These are phyloP conservation scores for Athene cunicularia DNA, from an alignment of 2,113 vertebrate species.

Conservation along the genomic window DNA sequence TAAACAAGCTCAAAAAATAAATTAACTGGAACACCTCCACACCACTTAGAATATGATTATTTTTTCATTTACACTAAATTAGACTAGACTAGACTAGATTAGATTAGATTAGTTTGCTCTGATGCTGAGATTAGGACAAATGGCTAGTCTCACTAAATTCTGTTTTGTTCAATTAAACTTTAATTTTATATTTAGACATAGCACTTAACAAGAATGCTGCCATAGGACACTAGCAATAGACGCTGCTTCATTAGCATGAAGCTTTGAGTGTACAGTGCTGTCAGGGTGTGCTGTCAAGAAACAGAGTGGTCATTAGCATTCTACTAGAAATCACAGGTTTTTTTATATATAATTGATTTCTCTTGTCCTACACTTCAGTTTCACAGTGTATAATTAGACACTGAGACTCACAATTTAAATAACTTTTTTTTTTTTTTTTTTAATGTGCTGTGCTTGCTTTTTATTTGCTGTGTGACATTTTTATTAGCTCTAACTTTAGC, in stretches of 20 bases:
- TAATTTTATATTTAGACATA: background rate
- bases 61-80: background rate
- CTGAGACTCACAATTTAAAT: background rate
- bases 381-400: background rate
- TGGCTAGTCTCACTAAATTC: background rate
- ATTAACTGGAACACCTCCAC: background rate
- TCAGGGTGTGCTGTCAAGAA: background rate
- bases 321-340: background rate
- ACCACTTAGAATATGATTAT: background rate
- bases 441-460: background rate
- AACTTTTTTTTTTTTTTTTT: too few relatives aligned
- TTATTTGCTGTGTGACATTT: background rate
- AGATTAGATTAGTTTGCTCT: background rate
- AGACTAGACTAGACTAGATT: background rate
- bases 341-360: background rate
- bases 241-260: background rate
- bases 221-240: background rate
- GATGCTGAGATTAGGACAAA: background rate
- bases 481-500: background rate
- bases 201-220: background rate
- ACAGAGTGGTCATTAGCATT: background rate
- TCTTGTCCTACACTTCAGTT: background rate
- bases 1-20: background rate
- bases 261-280: background rate
- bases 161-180: background rate